Evolutionary conservation across 2,113 vertebrate species (phyloP).

Genomic region (Illadopsis cleaveri): DNA sequence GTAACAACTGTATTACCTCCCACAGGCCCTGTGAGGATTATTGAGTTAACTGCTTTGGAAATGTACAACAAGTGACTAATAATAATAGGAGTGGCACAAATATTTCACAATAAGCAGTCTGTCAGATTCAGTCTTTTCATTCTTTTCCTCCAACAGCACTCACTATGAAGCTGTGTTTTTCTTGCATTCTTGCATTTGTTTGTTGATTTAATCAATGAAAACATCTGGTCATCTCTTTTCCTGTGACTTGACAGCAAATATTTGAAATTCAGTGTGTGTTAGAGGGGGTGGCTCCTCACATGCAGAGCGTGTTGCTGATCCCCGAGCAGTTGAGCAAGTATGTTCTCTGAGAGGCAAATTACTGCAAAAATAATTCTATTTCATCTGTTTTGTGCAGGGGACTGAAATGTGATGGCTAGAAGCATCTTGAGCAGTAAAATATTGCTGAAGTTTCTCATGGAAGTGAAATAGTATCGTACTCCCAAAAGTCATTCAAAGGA

Average conservation of each 20-base stretch:
- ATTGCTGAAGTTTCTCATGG: not conserved
- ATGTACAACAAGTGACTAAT: not conserved
- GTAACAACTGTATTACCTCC: not conserved
- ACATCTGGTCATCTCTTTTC: not conserved
- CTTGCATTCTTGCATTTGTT: not conserved
- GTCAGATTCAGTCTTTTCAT: not conserved
- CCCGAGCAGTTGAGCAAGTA: not conserved
- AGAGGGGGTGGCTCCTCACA: not conserved
- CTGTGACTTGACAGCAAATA: not conserved
- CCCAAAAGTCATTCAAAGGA: not conserved
- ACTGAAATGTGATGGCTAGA: not conserved
- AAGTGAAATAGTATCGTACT: not conserved
- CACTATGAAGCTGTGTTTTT: not conserved
- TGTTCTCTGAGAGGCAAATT: not conserved
- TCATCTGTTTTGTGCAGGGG: not conserved
- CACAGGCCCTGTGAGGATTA: not conserved
- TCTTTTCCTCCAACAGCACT: not conserved
- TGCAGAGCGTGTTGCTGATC: not conserved
- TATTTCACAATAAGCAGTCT: not conserved
- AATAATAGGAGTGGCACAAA: conserved; percentile 4
- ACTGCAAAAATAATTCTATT: not conserved
- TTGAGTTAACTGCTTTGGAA: not conserved
- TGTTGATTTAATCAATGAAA: not conserved
- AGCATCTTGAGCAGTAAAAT: not conserved
- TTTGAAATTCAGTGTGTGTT: not conserved